phyloP scores from a whole-genome alignment of 1,140 invertebrate genomes.

The Vanessa tameamea region DNA sequence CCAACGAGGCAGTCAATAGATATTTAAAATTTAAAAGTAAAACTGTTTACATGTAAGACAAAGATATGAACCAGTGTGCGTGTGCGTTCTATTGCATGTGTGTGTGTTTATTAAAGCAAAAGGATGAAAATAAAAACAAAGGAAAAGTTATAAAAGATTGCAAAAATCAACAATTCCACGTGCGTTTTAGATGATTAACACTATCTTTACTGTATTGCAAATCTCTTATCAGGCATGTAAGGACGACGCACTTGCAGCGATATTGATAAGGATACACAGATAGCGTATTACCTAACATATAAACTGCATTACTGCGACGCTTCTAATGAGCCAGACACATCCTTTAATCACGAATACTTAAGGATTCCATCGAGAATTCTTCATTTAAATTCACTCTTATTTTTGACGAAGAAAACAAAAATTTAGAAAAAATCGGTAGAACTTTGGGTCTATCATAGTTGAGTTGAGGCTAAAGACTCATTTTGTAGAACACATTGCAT shows the following conservation, averaged over 20 bases:
- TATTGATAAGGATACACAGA: conserved; percentile 43
- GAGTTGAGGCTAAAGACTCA: too few species aligned
- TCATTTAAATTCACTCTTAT: too few species aligned
- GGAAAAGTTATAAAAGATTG: neutral
- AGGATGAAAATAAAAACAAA: neutral
- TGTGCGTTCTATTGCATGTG: neutral
- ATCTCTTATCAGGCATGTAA: conserved; percentile 40
- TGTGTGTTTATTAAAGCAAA: neutral
- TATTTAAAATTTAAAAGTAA: too few species aligned
- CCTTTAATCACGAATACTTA: too few species aligned
- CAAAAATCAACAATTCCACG: conserved; percentile 10
- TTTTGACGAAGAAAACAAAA: too few species aligned
- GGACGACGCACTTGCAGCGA: conserved; percentile 47
- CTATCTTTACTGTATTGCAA: conserved; percentile 33
- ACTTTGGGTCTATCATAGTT: too few species aligned
- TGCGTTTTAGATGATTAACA: conserved; percentile 26
- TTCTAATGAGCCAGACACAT: neutral
- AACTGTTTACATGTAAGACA: too few species aligned
- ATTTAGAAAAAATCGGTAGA: too few species aligned
- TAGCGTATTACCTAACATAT: conserved; percentile 37
- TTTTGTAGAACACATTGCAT: too few species aligned
- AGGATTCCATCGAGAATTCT: too few species aligned
- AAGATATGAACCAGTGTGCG: neutral
- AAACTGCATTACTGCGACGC: conserved; percentile 13
- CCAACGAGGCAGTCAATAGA: too few species aligned